phyloP scores from a whole-genome alignment of 37 sponge, comb jelly and placozoan genomes.

The Hexactinellida sp. region DNA sequence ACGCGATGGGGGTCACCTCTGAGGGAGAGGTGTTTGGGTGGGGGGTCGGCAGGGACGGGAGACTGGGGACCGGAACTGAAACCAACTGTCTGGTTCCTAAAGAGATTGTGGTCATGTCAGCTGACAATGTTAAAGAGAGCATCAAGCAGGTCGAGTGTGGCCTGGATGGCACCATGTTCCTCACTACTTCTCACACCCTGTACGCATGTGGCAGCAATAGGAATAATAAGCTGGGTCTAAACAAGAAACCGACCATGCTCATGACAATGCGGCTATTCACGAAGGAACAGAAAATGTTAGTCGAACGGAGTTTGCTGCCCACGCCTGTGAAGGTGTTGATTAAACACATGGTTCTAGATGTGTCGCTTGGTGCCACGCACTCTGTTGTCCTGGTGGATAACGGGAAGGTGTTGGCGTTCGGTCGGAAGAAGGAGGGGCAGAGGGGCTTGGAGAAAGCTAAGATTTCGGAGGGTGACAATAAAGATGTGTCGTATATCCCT shows the following conservation, averaged over 20 bases:
- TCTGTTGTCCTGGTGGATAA: slow-evolving; percentile 62
- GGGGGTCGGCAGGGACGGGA: slow-evolving; percentile 61
- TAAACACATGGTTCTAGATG: slow-evolving; percentile 70
- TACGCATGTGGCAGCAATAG: slow-evolving; percentile 89
- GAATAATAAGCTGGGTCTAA: slow-evolving; percentile 88
- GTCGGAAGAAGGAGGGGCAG: slow-evolving; percentile 79
- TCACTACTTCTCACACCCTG: slow-evolving; percentile 62
- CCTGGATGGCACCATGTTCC: slow-evolving; percentile 78
- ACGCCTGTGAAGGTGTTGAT: slow-evolving; percentile 61
- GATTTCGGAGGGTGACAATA: neutral
- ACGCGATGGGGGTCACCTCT: slow-evolving; percentile 57
- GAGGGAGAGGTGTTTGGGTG: slow-evolving; percentile 63
- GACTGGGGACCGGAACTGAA: slow-evolving; percentile 67
- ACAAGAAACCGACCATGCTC: slow-evolving; percentile 72
- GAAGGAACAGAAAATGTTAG: slow-evolving; percentile 41
- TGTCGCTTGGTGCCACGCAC: slow-evolving; percentile 79
- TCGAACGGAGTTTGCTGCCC: slow-evolving; percentile 30
- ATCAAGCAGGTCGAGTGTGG: slow-evolving; percentile 62
- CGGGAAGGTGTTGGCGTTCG: slow-evolving; percentile 74
- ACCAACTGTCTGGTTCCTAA: slow-evolving; percentile 32
- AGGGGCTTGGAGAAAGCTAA: slow-evolving; percentile 52
- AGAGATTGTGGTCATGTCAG: neutral
- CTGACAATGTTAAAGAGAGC: slow-evolving; percentile 20
- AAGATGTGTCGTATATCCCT: neutral
- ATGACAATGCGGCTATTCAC: slow-evolving; percentile 64